A percentile compares a stretch with the other conserved stretches of the same genome.
Evolutionary conservation across 2,113 vertebrate species (phyloP).

Genomic region (Synodontis membranacea): DNA sequence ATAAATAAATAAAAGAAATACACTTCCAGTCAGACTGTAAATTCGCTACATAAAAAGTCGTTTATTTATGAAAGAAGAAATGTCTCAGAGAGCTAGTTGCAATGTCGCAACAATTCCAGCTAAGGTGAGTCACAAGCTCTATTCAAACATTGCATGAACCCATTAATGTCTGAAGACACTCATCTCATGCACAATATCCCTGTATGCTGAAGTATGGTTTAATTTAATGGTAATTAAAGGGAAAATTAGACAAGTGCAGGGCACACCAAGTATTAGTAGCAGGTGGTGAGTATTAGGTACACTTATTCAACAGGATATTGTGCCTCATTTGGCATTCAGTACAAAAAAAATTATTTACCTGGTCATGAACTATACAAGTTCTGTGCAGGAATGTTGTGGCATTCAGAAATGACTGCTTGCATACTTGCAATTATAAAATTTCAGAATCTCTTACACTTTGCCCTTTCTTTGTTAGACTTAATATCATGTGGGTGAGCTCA

Average conservation of each 20-base stretch:
- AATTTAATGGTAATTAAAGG: background rate
- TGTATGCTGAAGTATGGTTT: background rate
- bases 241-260: background rate
- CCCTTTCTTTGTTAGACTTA: background rate
- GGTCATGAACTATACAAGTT: background rate
- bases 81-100: background rate
- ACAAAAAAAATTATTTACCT: background rate
- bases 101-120: background rate
- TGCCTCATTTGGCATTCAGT: background rate
- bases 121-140: background rate
- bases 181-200: no score
- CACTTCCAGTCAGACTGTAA: no score
- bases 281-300: background rate
- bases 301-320: background rate
- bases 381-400: background rate
- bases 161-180: background rate
- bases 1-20: no score
- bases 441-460: background rate
- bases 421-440: background rate
- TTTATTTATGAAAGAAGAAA: background rate
- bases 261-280: background rate
- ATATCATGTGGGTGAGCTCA: background rate
- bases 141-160: background rate
- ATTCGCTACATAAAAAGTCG: no score
- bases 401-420: background rate